phyloP scores from a whole-genome alignment of 37 sponge, comb jelly and placozoan genomes.

The Cliona cf. orientalis region DNA sequence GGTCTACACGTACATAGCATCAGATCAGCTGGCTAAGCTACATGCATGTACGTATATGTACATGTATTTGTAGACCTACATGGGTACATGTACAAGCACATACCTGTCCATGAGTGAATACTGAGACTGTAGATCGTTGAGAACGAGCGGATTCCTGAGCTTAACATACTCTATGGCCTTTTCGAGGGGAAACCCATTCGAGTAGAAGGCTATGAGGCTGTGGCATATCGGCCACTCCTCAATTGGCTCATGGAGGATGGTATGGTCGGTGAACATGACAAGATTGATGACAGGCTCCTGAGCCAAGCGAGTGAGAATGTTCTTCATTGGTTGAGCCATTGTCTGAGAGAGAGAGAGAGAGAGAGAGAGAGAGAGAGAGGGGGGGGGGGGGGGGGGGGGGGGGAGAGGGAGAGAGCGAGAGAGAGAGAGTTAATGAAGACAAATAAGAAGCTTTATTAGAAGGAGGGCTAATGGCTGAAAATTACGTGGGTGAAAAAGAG shows the following conservation, averaged over 20 bases:
- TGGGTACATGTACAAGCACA: constrained; percentile 4
- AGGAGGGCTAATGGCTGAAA: not conserved
- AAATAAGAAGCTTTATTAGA: not conserved
- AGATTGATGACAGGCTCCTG: constrained; percentile 64
- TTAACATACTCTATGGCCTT: constrained; percentile 94
- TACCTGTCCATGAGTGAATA: constrained; percentile 83
- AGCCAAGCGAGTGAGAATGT: constrained; percentile 72
- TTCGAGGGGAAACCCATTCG: constrained; percentile 78
- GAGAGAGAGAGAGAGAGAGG: not conserved
- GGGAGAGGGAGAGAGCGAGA: not conserved
- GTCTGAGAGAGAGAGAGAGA: constrained; percentile 41
- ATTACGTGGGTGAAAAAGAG: no score
- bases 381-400: not conserved
- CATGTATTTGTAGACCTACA: not conserved
- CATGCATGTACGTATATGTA: constrained; percentile 13
- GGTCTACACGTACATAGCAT: not conserved
- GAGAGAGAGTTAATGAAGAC: not conserved
- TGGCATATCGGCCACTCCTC: constrained; percentile 91
- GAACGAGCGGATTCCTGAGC: constrained; percentile 76
- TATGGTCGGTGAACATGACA: constrained; percentile 77
- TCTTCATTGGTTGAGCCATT: constrained; percentile 81
- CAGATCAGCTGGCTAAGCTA: not conserved
- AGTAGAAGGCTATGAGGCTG: constrained; percentile 89
- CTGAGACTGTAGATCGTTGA: constrained; percentile 93
- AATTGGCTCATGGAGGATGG: constrained; percentile 75